phyloP scores from a whole-genome alignment of 2,113 vertebrate genomes.

The Brachirus orientalis region DNA sequence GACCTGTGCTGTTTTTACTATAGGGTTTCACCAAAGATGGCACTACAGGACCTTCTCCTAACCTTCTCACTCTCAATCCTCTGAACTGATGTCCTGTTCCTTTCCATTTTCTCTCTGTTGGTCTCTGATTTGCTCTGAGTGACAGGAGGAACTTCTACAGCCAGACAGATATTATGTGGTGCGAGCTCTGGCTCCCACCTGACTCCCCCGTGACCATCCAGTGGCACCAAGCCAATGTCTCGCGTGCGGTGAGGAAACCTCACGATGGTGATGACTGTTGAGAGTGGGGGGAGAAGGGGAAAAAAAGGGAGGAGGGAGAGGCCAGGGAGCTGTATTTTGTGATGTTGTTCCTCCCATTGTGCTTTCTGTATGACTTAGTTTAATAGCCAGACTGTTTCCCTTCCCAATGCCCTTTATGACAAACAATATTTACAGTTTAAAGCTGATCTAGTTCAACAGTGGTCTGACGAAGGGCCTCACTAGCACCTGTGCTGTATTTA shows the following conservation, averaged over 20 bases:
- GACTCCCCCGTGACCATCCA: slow-evolving; percentile 65
- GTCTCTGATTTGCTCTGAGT: slow-evolving; percentile 60
- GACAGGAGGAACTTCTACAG: slow-evolving; percentile 72
- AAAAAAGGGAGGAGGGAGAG: slow-evolving; percentile 36
- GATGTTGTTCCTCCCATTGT: slow-evolving; percentile 69
- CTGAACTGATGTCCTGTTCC: slow-evolving; percentile 9
- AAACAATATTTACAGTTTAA: slow-evolving; percentile 60
- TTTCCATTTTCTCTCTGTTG: slow-evolving; percentile 36
- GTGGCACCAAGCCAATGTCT: slow-evolving; percentile 73
- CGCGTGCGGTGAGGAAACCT: slow-evolving; percentile 75
- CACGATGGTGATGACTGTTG: slow-evolving; percentile 62
- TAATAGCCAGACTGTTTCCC: slow-evolving; percentile 57
- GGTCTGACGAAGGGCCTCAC: no score
- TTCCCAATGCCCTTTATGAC: slow-evolving; percentile 50
- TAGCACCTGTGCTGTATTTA: no score
- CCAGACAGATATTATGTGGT: slow-evolving; percentile 79
- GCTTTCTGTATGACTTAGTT: slow-evolving; percentile 67
- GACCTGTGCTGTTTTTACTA: slow-evolving; percentile 1
- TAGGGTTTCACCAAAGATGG: slow-evolving; percentile 1
- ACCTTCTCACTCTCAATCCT: slow-evolving; percentile 26
- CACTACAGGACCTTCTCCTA: slow-evolving; percentile 25
- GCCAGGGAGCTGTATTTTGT: slow-evolving; percentile 65
- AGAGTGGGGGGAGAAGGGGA: slow-evolving; percentile 6
- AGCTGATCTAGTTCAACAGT: slow-evolving; percentile 22
- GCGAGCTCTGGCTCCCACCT: slow-evolving; percentile 77